phyloP scores from a whole-genome alignment of 2,888 invertebrate genomes.

The Teleogryllus oceanicus region DNA sequence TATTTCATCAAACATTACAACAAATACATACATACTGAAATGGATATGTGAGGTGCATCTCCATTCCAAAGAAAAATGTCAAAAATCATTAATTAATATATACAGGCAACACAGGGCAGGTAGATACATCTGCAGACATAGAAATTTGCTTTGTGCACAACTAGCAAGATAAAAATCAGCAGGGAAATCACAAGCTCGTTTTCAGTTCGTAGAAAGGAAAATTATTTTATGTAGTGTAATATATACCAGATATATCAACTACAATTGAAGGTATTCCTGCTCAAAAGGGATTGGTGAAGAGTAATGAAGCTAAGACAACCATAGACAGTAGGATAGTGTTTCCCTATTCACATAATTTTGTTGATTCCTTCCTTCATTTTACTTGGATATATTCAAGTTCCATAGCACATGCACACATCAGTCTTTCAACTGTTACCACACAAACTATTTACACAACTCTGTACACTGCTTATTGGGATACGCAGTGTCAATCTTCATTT shows the following conservation, averaged over 20 bases:
- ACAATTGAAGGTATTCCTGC: not conserved
- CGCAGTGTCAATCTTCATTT: not conserved
- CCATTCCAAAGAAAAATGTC: not conserved
- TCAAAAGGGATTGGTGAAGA: not conserved
- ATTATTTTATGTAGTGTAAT: not conserved
- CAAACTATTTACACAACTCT: conserved; percentile 5
- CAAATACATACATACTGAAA: not conserved
- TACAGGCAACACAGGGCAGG: not conserved
- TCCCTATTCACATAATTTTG: not conserved
- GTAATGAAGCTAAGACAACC: not conserved
- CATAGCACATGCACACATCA: not conserved
- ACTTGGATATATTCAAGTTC: no score
- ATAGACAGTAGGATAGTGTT: not conserved
- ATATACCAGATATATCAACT: conserved; percentile 3
- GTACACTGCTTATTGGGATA: no score
- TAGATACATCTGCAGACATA: not conserved
- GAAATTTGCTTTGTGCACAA: conserved; percentile 5
- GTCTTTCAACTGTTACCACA: not conserved
- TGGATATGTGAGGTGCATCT: not conserved
- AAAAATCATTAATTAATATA: not conserved
- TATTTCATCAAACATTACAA: conserved; percentile 6
- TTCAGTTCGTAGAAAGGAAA: not conserved
- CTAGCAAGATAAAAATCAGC: not conserved
- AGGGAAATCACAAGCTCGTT: not conserved
- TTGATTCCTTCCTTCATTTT: not conserved